A percentile compares a stretch with the other conserved stretches of the same genome.
phyloP scores from a whole-genome alignment of 2,797 vertebrate genomes.

The Danio kyathit region DNA sequence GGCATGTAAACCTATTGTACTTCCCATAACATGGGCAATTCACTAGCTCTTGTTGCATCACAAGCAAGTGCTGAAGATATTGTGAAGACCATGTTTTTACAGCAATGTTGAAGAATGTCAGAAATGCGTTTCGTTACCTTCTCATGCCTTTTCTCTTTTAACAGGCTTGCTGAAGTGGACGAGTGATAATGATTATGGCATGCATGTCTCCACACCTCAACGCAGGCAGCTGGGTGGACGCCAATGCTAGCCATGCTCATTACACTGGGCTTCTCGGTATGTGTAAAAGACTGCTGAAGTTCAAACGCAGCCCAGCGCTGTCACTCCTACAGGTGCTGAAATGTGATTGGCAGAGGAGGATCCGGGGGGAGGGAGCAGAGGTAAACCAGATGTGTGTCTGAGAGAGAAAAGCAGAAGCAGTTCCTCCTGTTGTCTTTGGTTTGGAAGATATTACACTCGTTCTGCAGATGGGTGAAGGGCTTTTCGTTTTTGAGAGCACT shows the following conservation, averaged over 20 bases:
- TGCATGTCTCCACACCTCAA: slow-evolving; percentile 68
- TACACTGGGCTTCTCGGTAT: slow-evolving; percentile 76
- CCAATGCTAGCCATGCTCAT: slow-evolving; percentile 68
- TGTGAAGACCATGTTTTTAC: neutral
- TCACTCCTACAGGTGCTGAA: slow-evolving; percentile 72
- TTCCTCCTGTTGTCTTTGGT: neutral
- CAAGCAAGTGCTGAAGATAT: neutral
- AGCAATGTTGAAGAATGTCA: slow-evolving; percentile 47
- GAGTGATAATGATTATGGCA: slow-evolving; percentile 75
- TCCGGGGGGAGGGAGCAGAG: slow-evolving; percentile 69
- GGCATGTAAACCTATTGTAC: no score
- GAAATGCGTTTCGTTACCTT: slow-evolving; percentile 51
- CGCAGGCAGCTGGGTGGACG: slow-evolving; percentile 45
- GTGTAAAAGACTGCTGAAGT: slow-evolving; percentile 74
- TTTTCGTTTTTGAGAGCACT: neutral
- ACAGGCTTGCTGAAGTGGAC: slow-evolving; percentile 75
- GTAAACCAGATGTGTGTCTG: slow-evolving; percentile 79
- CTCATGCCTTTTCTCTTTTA: slow-evolving; percentile 61
- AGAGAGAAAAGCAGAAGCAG: slow-evolving; percentile 39
- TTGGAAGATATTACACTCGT: slow-evolving; percentile 2
- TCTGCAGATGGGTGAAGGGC: slow-evolving; percentile 29
- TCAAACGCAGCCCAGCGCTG: slow-evolving; percentile 74
- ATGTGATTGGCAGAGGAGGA: slow-evolving; percentile 74
- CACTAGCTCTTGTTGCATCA: neutral
- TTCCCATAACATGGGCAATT: neutral